phyloP scores from a whole-genome alignment of 2,888 invertebrate species.

The Pterostichus niger region DNA sequence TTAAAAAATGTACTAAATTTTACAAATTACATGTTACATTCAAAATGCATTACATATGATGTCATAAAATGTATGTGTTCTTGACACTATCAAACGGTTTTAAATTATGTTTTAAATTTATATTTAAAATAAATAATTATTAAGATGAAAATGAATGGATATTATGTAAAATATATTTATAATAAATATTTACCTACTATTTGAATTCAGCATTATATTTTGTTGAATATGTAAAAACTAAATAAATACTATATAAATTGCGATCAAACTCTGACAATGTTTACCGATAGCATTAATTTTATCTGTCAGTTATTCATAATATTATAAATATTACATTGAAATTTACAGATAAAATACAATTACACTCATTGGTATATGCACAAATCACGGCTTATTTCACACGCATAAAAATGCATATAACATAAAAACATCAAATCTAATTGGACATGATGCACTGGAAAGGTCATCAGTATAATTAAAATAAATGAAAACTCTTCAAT shows the following conservation, averaged over 20 bases:
- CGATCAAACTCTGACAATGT: too few species aligned
- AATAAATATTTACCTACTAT: neutral
- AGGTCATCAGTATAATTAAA: too few species aligned
- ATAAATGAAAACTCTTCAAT: too few species aligned
- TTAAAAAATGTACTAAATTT: neutral
- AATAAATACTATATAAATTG: conserved; percentile 7
- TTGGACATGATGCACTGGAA: too few species aligned
- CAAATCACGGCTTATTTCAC: neutral
- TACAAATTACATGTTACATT: too few species aligned
- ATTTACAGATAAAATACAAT: neutral
- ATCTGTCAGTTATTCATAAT: neutral
- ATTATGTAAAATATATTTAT: too few species aligned
- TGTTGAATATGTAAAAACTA: conserved; percentile 18
- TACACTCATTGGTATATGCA: neutral
- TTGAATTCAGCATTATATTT: neutral
- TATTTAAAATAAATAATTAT: too few species aligned
- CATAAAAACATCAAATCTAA: neutral
- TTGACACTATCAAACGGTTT: too few species aligned
- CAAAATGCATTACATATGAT: too few species aligned
- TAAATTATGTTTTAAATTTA: too few species aligned
- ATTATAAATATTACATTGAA: neutral
- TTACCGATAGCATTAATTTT: neutral
- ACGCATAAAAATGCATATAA: neutral
- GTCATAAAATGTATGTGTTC: too few species aligned
- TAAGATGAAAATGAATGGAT: neutral